Evolutionary conservation across 2,797 vertebrate species (phyloP).

Genomic region (Brachyrhaphis roseni): DNA sequence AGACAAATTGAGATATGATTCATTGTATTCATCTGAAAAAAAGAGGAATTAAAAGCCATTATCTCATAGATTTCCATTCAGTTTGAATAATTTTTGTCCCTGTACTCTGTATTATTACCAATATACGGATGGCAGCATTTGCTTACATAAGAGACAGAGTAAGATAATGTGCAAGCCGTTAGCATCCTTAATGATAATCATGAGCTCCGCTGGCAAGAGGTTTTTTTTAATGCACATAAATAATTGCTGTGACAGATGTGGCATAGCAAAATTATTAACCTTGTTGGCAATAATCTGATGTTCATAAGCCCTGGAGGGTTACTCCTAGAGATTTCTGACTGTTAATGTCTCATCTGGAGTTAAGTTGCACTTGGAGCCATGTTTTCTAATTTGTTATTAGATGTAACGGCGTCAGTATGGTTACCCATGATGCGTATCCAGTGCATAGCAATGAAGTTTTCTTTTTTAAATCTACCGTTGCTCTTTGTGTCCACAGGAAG

Average conservation of each 20-base stretch:
- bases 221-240: conserved; percentile 51
- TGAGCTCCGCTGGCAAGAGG: conserved; percentile 38
- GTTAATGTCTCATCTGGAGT: conserved; percentile 30
- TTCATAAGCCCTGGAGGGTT: conserved; percentile 32
- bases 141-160: conserved; percentile 21
- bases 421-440: conserved; percentile 7
- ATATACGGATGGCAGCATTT: conserved; percentile 3
- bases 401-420: conserved; percentile 1
- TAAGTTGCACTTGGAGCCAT: conserved; percentile 13
- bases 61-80: background rate
- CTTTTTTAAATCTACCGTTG: conserved; percentile 10
- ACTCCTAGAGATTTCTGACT: conserved; percentile 26
- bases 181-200: conserved; percentile 55
- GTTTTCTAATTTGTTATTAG: conserved; percentile 26
- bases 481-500: conserved; percentile 17
- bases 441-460: background rate
- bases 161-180: conserved; percentile 42
- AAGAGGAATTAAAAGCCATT: background rate
- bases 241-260: conserved; percentile 51
- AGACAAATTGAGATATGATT: background rate
- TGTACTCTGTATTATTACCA: conserved; percentile 25
- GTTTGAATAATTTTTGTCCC: conserved; percentile 2
- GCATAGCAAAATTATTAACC: conserved; percentile 36
- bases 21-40: background rate
- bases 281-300: conserved; percentile 41